Conservation (phyloP, 2,797 vertebrate species). For the Harpagifer antarcticus region DNA sequence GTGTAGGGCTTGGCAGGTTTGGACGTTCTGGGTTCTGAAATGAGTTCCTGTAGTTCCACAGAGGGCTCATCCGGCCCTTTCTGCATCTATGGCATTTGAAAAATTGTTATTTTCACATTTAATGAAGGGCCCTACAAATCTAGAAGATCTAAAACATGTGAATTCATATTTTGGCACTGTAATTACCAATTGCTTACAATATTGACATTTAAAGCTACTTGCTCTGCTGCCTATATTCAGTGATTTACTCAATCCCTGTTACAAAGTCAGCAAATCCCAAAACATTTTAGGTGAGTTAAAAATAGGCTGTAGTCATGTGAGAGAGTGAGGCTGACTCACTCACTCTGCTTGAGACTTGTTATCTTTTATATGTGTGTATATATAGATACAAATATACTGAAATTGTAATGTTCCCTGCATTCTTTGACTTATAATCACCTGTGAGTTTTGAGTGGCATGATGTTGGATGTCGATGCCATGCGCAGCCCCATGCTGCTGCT, state of each 20-base stretch:
- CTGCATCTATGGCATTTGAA: conserved; percentile 74
- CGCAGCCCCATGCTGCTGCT: conserved; percentile 48
- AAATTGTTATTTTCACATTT: conserved; percentile 4
- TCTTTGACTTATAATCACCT: conserved; percentile 75
- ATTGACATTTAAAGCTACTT: conserved; percentile 34
- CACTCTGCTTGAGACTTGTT: conserved; percentile 15
- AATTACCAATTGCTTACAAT: conserved; percentile 17
- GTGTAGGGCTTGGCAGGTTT: conserved; percentile 92
- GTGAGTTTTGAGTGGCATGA: conserved; percentile 74
- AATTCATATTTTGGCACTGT: conserved; percentile 26
- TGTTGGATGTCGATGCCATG: conserved; percentile 82
- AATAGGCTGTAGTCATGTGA: conserved; percentile 48
- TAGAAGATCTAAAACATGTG: neutral
- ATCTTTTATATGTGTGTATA: neutral
- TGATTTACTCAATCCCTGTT: conserved; percentile 6
- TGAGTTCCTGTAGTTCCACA: conserved; percentile 88
- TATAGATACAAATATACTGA: neutral
- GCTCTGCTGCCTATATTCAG: conserved; percentile 24
- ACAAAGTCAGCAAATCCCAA: conserved; percentile 45
- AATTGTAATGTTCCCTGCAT: neutral
- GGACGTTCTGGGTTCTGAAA: conserved; percentile 86
- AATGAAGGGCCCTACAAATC: neutral
- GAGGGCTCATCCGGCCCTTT: conserved; percentile 89
- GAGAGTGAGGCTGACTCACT: conserved; percentile 55
- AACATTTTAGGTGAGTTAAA: conserved; percentile 42